Evolutionary conservation across 1,140 invertebrate genomes (phyloP), one percentile per base, ranked within the genome.

Genomic region (Neotoxoptera formosana): DNA sequence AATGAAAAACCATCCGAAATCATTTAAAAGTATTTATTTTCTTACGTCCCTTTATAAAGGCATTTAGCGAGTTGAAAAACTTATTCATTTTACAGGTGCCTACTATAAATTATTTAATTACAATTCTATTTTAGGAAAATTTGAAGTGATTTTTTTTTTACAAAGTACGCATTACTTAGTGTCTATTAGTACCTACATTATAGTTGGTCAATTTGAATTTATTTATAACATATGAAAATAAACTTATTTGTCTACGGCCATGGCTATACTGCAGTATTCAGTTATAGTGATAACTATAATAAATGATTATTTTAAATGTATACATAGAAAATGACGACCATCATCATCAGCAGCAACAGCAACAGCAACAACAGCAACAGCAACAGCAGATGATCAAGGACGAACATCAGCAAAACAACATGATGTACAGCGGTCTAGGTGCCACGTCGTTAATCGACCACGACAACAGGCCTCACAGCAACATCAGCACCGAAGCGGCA

Each of bases 321-420:
- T 23, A 14, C 34, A 86, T 41, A 60, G 93, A 94, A 89, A 84
- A 60, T 20, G 90, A 76, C 81, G 94, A 91, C 17, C 83, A 88
- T 60, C 86, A 89, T 67, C 87, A 93, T 60, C 93, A 56, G 36
- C 83, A 86, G 76, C 76, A 87, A 41, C 45, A 67, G 34, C 56
- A 84, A 6, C 90, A 91, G 1, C 93, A 93, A 25, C 90, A 83
- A 8, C 90, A 60, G 2, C 90, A 92, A 23, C 90, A 92, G 14
- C 90, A 92, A 25, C 90, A 92, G 23, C 67, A 83, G 9, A 25
- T 90, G 67, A 36, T 84, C 87, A 90, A 94, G 41, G 90, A 94
- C 8, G 87, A 94, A 86, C 90, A 91, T 76, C 90, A 94, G 56
- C 93, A 94, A 87, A 91, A 92, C 34, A 87, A 23, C 90, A 86